Percentiles rank a stretch among this genome's conserved stretches.
These are phyloP conservation scores for Tamandua tetradactyla DNA, from an alignment of 2,797 vertebrate species.

Conservation along the genomic window DNA sequence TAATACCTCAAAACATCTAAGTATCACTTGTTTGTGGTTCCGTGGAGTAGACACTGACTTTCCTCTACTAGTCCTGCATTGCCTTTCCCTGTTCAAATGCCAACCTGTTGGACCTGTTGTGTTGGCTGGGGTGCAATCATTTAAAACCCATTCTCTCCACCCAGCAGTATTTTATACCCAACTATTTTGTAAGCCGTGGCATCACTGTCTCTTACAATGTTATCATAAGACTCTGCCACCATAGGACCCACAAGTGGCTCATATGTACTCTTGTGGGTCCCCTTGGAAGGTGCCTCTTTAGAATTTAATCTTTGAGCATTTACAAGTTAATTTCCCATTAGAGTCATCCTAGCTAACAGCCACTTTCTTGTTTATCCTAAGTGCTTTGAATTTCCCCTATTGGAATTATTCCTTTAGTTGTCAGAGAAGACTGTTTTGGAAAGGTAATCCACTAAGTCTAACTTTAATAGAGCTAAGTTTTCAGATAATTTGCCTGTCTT, in stretches of 20 bases:
- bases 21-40: neutral
- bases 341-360: neutral
- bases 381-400: neutral
- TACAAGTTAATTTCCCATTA: neutral
- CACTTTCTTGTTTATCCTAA: neutral
- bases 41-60: neutral
- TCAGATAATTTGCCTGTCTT: neutral
- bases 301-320: neutral
- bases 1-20: neutral
- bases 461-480: neutral
- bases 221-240: neutral
- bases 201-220: neutral
- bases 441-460: neutral
- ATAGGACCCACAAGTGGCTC: neutral
- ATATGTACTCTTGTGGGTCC: neutral
- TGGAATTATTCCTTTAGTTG: neutral
- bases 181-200: neutral
- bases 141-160: neutral
- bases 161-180: neutral
- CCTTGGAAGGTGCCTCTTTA: neutral
- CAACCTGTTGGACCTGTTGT: neutral
- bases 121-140: neutral
- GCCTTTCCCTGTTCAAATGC: slow-evolving; percentile 1
- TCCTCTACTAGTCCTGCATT: neutral
- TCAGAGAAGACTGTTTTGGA: neutral